phyloP scores from a whole-genome alignment of 2,797 vertebrate species.

The Sternotherus odoratus region DNA sequence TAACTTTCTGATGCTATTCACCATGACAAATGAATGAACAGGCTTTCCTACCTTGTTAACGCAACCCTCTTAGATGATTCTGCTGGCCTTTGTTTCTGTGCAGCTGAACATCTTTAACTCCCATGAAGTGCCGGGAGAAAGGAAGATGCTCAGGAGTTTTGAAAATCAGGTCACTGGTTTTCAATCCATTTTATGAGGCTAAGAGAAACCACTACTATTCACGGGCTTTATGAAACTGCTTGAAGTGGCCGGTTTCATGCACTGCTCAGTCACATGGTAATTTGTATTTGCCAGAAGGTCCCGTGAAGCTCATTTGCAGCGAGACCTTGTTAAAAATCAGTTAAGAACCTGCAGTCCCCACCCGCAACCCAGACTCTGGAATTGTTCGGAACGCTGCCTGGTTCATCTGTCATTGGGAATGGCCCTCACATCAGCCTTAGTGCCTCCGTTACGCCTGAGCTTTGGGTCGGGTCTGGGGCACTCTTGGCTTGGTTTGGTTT shows the following conservation, averaged over 20 bases:
- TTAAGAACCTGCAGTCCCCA: accelerated
- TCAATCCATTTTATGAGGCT: not conserved
- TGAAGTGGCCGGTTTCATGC: not conserved
- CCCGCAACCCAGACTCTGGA: not conserved
- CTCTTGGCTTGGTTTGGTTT: not conserved
- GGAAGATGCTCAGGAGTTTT: not conserved
- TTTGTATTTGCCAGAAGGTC: accelerated
- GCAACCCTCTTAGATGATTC: not conserved
- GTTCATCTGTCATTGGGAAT: slow-evolving; percentile 53
- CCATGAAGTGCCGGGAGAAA: accelerated
- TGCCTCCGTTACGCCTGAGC: accelerated
- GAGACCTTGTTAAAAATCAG: not conserved
- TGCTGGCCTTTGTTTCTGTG: accelerated
- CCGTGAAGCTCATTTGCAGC: not conserved
- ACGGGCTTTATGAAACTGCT: accelerated
- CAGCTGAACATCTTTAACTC: not conserved
- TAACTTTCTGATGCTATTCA: slow-evolving; percentile 18
- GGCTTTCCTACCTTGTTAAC: not conserved
- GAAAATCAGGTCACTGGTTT: not conserved
- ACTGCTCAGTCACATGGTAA: not conserved
- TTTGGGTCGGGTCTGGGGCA: accelerated
- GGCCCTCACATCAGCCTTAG: not conserved
- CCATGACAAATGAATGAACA: slow-evolving; percentile 33
- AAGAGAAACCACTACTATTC: not conserved
- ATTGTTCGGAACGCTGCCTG: not conserved